Evolutionary conservation across 64 coral and sea anemone genomes (phyloP).

Genomic region (Platygyra sinensis): DNA sequence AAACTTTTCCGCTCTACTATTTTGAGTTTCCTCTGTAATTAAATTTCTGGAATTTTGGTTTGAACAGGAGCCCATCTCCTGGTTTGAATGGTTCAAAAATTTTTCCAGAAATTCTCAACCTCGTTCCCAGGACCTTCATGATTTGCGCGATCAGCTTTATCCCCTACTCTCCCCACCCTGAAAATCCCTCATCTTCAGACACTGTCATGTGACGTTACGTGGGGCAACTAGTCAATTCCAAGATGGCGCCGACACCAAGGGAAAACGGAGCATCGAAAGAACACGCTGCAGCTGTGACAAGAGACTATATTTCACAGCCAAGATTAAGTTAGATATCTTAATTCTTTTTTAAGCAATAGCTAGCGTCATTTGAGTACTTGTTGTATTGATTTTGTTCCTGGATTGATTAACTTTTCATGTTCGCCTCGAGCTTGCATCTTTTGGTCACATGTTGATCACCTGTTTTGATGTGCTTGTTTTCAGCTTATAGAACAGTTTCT

Average conservation of each 20-base stretch:
- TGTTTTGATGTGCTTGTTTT: slow-evolving; percentile 41
- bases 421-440: background rate
- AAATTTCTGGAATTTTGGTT: background rate
- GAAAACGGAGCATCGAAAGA: slow-evolving; percentile 78
- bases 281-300: slow-evolving; percentile 90
- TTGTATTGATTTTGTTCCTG: background rate
- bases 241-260: slow-evolving; percentile 88
- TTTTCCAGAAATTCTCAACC: too few relatives aligned
- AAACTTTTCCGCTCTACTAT: too few relatives aligned
- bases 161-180: background rate
- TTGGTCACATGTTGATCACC: slow-evolving; percentile 16
- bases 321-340: slow-evolving; percentile 84
- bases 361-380: background rate
- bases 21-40: background rate
- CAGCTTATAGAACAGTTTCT: slow-evolving; percentile 97
- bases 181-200: background rate
- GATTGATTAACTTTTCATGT: background rate
- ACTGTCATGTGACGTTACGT: slow-evolving; percentile 46
- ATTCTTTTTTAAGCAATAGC: background rate
- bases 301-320: slow-evolving; percentile 99
- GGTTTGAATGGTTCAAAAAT: too few relatives aligned
- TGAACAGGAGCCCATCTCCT: too few relatives aligned
- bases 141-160: too few relatives aligned
- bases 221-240: slow-evolving; percentile 27
- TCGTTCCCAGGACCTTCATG: too few relatives aligned